Evolutionary conservation across 2,797 vertebrate genomes (phyloP), one percentile per base, ranked within the genome.

Genomic region (Remorina albescens): DNA sequence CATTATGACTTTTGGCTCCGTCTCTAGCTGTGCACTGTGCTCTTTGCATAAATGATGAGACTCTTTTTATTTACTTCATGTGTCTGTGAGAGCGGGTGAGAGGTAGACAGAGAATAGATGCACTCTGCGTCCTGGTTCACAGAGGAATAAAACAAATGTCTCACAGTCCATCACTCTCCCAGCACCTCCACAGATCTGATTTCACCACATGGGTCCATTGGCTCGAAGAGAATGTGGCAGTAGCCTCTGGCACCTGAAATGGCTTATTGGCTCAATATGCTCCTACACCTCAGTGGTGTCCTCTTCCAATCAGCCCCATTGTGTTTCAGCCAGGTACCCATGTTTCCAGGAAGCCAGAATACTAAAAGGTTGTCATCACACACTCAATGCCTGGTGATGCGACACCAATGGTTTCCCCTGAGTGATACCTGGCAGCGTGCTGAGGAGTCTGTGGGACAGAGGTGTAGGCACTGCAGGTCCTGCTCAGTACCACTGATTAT

Each of bases 1-100:
- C 87, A 88, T 85, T 81, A 87, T 88, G 88, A 89, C 90, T 90
- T 92, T 85, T 87, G 78, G 76, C 82, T 84, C 84, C 0, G n/a
- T 85, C 82, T 82, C 78, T 88, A 56, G 56, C 82, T 79, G 79
- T 63, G 80, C 18, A 2, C 62, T 50, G 7, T 12, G 16, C 28
- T 44, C 58, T 83, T 49, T 78, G 80, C 69, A 68, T 80, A 61
- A 76, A 63, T 60, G 46, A 67, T 15, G 16, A 64, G 68, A 78
- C 19, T 39, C 63, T 77, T 46, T 85, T 81, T 74, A 86, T 63
- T 58, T 39, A 64, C 44, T 16, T 57, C 36, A 15, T 68, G 53
- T 68, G 44, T 73, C 64, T 60, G 15, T 64, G 21, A 41, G 44
- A 64, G 25, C 23, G 19, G 55, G 23, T 51, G 56, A 51, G 23